Base-by-base conservation (phyloP, 2,113 vertebrate genomes). In the Regulus satrapa region DNA sequence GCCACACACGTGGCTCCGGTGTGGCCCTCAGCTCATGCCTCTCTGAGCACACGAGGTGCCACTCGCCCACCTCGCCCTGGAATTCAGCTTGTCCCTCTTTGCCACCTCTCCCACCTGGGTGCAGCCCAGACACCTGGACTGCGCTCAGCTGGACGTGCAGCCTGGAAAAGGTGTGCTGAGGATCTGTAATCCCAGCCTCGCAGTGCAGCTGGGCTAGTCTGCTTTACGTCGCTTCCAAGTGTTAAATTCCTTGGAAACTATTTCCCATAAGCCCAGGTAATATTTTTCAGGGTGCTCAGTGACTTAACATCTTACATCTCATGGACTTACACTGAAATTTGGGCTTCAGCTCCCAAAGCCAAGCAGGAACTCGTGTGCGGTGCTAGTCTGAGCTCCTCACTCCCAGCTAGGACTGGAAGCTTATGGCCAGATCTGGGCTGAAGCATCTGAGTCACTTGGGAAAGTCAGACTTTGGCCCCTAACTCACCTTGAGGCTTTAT, bases 201-300 rank as follows among this genome's bases (percentile, higher is more conserved):
- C 58, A 24, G 2, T 5, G 12, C 28, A 54, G 7, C 59, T 20
- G 19, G 52, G 36, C 28, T 8, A 6, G 10, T 12, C 45, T 54
- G 58, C 71, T 56, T 40, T 46, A 23, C 59, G 10, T 18, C 31
- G 40, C 63, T 80, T 72, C 71, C 76, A 75, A 73, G 41, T 18
- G 55, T 43, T 67, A 34, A 58, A 92, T 36, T 80, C 48, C 48
- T 66, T 69, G 61, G 83, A 63, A 95, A 58, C 34, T 18, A 45
- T 67, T 74, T 56, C 21, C 63, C 55, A 67, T 28, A 66, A 83
- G 46, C 21, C 21, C 72, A 62, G 82, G 63, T n/a, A 25, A 51
- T 38, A 62, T 86, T 86, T 83, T 66, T 63, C 29, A 38, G 86
- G 72, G 79, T 67, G 63, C 38, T 92, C 84, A 80, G 67, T 71